phyloP scores from a whole-genome alignment of 2,888 invertebrate species.

The Teleogryllus oceanicus region DNA sequence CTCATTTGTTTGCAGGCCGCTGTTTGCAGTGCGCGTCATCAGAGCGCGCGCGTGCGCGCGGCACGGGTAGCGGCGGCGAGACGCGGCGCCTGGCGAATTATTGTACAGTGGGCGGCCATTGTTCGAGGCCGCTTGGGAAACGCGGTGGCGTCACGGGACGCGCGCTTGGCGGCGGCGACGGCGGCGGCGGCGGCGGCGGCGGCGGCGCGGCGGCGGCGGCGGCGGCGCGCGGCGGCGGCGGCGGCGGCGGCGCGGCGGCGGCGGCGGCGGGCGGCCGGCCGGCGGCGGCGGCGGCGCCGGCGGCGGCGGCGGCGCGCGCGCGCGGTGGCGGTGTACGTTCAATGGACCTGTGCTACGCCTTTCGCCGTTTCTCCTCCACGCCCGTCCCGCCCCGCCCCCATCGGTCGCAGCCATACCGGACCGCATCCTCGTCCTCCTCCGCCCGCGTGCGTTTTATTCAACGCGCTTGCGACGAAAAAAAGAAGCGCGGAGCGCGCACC shows the following conservation, averaged over 20 bases:
- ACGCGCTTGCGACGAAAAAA: too few species aligned
- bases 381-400: too few species aligned
- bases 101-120: neutral
- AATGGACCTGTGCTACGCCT: neutral
- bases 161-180: neutral
- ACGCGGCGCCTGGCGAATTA: neutral
- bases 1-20: neutral
- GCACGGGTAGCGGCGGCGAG: neutral
- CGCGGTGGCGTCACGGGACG: neutral
- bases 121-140: neutral
- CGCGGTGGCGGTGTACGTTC: neutral
- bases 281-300: neutral
- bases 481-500: too few species aligned
- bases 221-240: neutral
- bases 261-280: neutral
- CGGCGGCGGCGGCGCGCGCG: neutral
- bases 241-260: neutral
- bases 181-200: neutral
- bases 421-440: too few species aligned
- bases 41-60: neutral
- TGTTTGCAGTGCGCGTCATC: neutral
- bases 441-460: too few species aligned
- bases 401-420: too few species aligned
- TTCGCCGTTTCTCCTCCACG: too few species aligned
- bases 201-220: neutral